Evolutionary conservation across 2,113 vertebrate species (phyloP).

Genomic region (Malurus elegans): DNA sequence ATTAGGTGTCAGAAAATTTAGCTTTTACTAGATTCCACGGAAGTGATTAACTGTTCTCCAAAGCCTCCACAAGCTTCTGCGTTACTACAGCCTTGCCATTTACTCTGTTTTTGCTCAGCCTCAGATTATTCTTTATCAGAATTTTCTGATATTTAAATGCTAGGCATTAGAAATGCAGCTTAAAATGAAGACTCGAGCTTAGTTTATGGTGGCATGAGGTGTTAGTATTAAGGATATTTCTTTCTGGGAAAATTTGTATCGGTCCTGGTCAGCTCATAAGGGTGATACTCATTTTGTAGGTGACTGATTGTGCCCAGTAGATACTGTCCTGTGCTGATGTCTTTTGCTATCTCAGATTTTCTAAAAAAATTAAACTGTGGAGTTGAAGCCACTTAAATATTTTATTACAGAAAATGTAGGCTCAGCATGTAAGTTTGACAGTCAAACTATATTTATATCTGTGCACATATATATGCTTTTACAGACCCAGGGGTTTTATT

Average conservation of each 20-base stretch:
- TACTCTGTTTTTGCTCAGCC: background rate
- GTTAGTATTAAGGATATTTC: background rate
- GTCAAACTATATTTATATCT: background rate
- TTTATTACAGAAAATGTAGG: slow-evolving; percentile 55
- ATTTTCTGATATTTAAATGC: background rate
- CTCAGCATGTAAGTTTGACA: slow-evolving; percentile 39
- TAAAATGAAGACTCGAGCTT: background rate
- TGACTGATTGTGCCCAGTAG: slow-evolving; percentile 6
- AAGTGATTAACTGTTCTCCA: background rate
- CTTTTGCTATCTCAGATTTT: background rate
- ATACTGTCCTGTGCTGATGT: slow-evolving; percentile 18
- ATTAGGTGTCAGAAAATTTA: background rate
- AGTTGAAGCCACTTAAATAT: slow-evolving; percentile 61
- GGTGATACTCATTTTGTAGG: background rate
- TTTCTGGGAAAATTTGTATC: background rate
- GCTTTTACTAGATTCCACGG: background rate
- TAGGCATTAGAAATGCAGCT: background rate
- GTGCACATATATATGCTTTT: background rate
- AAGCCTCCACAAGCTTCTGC: background rate
- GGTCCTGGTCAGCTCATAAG: background rate
- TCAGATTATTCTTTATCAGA: background rate
- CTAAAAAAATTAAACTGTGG: background rate
- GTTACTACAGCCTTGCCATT: background rate
- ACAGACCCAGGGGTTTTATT: background rate
- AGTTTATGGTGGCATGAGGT: background rate